Conservation (phyloP, 2,797 vertebrate species). For the Poecilia velifera region DNA sequence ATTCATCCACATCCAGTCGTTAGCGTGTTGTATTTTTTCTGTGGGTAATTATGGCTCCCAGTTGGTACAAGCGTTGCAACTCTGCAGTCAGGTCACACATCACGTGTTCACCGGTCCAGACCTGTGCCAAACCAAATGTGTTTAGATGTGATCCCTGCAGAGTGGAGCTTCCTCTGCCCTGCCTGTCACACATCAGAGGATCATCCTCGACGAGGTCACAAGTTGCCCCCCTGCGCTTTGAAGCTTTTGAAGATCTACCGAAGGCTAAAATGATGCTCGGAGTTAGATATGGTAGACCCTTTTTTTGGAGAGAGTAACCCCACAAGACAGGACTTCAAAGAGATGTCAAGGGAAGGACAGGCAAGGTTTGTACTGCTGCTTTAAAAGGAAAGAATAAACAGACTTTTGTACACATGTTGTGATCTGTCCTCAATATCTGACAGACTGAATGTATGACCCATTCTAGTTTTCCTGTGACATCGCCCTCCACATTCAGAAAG, state of each 20-base stretch:
- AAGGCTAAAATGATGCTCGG: slow-evolving; percentile 46
- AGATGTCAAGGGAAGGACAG: slow-evolving; percentile 34
- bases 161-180: slow-evolving; percentile 34
- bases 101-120: slow-evolving; percentile 2
- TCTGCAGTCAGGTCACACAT: slow-evolving; percentile 47
- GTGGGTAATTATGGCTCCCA: slow-evolving; percentile 55
- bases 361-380: slow-evolving; percentile 22
- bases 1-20: slow-evolving; percentile 43
- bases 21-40: slow-evolving; percentile 47
- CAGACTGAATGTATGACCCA: slow-evolving; percentile 29
- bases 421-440: slow-evolving; percentile 27
- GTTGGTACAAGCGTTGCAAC: slow-evolving; percentile 15
- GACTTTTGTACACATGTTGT: slow-evolving; percentile 19
- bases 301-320: slow-evolving; percentile 46
- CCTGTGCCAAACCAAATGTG: slow-evolving; percentile 14
- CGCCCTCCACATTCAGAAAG: slow-evolving; percentile 25
- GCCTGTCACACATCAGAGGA: slow-evolving; percentile 54
- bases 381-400: slow-evolving; percentile 28
- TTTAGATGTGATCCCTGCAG: slow-evolving; percentile 31
- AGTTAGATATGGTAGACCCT: slow-evolving; percentile 43
- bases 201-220: slow-evolving; percentile 55
- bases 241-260: slow-evolving; percentile 62
- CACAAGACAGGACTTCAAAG: slow-evolving; percentile 68
- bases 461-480: slow-evolving; percentile 21
- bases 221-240: slow-evolving; percentile 59